phyloP scores from a whole-genome alignment of 2,113 vertebrate species.

The Oncorhynchus clarkii region DNA sequence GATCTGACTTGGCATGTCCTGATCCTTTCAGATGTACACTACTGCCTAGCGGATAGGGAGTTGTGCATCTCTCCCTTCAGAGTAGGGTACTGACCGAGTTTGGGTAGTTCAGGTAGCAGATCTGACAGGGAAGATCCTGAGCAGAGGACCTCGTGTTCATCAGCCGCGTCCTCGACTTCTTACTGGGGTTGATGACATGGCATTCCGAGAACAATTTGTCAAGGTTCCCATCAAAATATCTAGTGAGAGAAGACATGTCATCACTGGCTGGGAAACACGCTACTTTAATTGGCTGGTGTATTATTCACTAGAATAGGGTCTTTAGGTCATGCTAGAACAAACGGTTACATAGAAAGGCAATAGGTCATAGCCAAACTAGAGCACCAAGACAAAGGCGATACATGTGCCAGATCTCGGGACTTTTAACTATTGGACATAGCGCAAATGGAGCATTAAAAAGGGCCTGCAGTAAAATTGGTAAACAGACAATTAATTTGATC shows the following conservation, averaged over 20 bases:
- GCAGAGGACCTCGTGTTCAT: conserved; percentile 98
- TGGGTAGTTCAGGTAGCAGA: conserved; percentile 99
- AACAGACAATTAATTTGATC: background rate
- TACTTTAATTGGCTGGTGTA: too few relatives aligned
- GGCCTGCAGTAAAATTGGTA: background rate
- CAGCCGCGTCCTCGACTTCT: conserved; percentile 95
- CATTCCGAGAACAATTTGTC: conserved; percentile 99
- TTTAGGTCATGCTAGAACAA: too few relatives aligned
- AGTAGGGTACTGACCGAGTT: conserved; percentile 87
- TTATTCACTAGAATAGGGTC: too few relatives aligned
- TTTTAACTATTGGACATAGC: too few relatives aligned
- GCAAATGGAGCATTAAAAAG: too few relatives aligned
- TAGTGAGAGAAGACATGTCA: conserved; percentile 39
- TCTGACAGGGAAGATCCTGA: conserved; percentile 99
- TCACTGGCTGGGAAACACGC: background rate
- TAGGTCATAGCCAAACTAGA: too few relatives aligned
- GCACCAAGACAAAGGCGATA: too few relatives aligned
- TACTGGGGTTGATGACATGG: conserved; percentile 99
- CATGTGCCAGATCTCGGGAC: too few relatives aligned
- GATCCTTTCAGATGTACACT: conserved; percentile 36
- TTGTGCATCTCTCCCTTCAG: too few relatives aligned
- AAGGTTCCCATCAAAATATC: conserved; percentile 99
- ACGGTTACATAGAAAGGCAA: too few relatives aligned
- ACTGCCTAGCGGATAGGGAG: too few relatives aligned
- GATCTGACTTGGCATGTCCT: conserved; percentile 99